Conservation (phyloP, 2,797 vertebrate species). For the Myotis myotis region DNA sequence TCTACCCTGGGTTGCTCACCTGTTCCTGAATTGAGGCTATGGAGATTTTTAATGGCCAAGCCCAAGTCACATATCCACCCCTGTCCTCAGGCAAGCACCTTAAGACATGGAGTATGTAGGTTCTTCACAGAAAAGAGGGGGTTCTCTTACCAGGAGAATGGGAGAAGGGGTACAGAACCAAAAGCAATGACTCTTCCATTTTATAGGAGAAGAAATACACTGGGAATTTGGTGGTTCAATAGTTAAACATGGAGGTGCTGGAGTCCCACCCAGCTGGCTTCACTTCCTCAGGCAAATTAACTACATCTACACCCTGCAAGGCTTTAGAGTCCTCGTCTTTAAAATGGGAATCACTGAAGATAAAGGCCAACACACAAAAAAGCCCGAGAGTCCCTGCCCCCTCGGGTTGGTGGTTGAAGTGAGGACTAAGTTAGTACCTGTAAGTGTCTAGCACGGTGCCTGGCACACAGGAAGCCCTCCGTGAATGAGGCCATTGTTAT, state of each 20-base stretch:
- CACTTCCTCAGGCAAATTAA: background rate
- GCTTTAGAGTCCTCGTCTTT: background rate
- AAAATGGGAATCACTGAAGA: background rate
- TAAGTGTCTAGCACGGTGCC: background rate
- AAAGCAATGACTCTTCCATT: background rate
- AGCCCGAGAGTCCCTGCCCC: background rate
- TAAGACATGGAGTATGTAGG: background rate
- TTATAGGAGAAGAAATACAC: background rate
- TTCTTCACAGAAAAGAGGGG: background rate
- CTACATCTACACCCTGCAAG: background rate
- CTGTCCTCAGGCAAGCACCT: background rate
- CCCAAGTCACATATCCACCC: background rate
- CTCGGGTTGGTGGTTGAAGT: background rate
- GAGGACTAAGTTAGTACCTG: background rate
- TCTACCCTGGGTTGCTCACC: background rate
- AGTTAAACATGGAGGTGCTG: background rate
- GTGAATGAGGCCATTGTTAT: background rate
- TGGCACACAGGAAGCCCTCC: background rate
- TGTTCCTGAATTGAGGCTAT: background rate
- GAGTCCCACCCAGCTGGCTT: background rate
- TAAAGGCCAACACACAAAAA: slow-evolving; percentile 12
- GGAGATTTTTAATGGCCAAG: background rate
- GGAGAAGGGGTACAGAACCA: background rate
- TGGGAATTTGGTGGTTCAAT: background rate
- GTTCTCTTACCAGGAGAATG: background rate